Evolutionary conservation across 2,888 invertebrate genomes (phyloP).

Genomic region (Drosophila prostipennis): DNA sequence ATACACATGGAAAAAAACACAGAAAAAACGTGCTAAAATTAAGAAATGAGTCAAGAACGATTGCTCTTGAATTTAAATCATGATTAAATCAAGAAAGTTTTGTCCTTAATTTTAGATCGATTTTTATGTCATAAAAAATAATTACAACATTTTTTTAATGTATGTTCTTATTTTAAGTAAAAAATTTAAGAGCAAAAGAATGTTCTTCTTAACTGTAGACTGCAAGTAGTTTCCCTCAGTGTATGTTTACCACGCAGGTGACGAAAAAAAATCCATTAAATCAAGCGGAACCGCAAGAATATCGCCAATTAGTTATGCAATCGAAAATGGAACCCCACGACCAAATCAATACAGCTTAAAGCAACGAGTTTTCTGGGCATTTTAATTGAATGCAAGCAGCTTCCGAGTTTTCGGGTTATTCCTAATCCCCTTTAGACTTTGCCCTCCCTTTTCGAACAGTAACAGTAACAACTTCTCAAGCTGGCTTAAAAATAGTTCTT

Average conservation of each 20-base stretch:
- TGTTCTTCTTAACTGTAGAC: no score
- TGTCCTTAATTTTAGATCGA: no score
- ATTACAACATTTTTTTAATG: no score
- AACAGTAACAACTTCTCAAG: not conserved
- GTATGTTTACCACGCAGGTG: not conserved
- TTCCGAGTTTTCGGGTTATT: not conserved
- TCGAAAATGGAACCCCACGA: not conserved
- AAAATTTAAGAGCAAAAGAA: no score
- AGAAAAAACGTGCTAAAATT: no score
- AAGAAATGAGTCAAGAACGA: no score
- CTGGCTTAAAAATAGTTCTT: constrained; percentile 1
- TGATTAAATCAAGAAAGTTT: no score
- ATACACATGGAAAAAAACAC: no score
- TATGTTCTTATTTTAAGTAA: no score
- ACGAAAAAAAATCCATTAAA: constrained; percentile 13
- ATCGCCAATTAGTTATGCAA: constrained; percentile 18
- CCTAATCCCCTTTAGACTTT: not conserved
- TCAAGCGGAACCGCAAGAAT: constrained; percentile 1
- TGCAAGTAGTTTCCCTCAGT: no score
- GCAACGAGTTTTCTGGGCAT: not conserved
- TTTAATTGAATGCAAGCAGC: not conserved
- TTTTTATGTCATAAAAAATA: no score
- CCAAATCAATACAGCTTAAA: not conserved
- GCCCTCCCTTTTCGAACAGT: not conserved
- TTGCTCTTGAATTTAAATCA: no score